phyloP scores from a whole-genome alignment of 1,140 invertebrate species.

The Magallana angulata region DNA sequence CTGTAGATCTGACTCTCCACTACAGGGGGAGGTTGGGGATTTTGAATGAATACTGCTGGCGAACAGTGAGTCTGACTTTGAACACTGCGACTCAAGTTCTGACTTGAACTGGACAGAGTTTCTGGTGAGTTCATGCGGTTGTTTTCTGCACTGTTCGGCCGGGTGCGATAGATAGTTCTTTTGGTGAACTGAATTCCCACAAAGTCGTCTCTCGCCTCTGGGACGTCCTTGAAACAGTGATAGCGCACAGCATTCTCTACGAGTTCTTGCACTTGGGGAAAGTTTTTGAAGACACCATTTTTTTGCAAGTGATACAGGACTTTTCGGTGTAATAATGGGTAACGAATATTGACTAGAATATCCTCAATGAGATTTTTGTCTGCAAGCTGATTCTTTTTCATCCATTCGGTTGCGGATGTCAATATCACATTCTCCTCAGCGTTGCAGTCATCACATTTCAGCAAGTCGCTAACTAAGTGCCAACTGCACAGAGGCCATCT shows the following conservation, averaged over 20 bases:
- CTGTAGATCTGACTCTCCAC: conserved; percentile 39
- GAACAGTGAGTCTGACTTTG: not conserved
- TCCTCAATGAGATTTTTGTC: conserved; percentile 75
- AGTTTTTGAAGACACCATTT: conserved; percentile 75
- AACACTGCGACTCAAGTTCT: not conserved
- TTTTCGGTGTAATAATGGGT: conserved; percentile 72
- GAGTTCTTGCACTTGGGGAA: conserved; percentile 73
- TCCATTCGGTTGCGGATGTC: conserved; percentile 75
- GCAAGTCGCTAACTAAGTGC: conserved; percentile 70
- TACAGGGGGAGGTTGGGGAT: not conserved
- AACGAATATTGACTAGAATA: conserved; percentile 74
- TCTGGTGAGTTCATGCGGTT: not conserved
- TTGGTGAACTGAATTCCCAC: conserved; percentile 68
- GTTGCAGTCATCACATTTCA: conserved; percentile 68
- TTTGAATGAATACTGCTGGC: conserved; percentile 36
- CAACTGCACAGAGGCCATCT: conserved; percentile 69
- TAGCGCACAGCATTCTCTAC: conserved; percentile 72
- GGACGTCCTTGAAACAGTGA: conserved; percentile 75
- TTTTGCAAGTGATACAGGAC: conserved; percentile 76
- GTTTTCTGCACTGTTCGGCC: conserved; percentile 31
- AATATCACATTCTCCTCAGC: conserved; percentile 75
- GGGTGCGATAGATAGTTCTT: conserved; percentile 12
- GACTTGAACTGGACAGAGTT: not conserved
- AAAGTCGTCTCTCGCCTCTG: conserved; percentile 74
- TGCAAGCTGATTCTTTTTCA: conserved; percentile 74